Evolutionary conservation across 2,888 invertebrate species (phyloP).

Genomic region (Creontiades dilutus): DNA sequence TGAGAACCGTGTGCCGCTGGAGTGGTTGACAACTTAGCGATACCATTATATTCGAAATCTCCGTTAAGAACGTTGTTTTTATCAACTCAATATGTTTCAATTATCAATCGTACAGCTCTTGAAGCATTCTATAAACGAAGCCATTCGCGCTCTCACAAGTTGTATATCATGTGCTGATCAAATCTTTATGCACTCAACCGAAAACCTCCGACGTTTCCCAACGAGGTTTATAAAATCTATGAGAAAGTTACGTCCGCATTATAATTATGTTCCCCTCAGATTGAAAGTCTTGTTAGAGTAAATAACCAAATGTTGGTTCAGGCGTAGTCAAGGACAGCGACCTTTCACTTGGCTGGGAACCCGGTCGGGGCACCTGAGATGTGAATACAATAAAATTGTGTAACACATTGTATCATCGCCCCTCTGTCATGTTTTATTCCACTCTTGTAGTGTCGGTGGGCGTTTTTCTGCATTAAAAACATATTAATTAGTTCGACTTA

Average conservation of each 20-base stretch:
- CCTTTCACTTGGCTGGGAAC: conserved; percentile 58
- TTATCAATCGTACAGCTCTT: too few relatives aligned
- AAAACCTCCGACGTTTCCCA: too few relatives aligned
- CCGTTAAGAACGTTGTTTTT: too few relatives aligned
- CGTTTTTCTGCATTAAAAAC: background rate
- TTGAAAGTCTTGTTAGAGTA: conserved; percentile 23
- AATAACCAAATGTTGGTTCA: conserved; percentile 2
- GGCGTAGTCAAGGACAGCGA: conserved; percentile 47
- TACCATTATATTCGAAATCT: too few relatives aligned
- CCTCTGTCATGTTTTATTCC: background rate
- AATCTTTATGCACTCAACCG: too few relatives aligned
- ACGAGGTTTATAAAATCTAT: background rate
- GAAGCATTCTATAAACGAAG: too few relatives aligned
- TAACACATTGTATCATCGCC: conserved; percentile 50
- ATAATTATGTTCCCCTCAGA: background rate
- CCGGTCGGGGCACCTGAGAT: conserved; percentile 53
- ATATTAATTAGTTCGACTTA: too few relatives aligned
- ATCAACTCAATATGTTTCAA: too few relatives aligned
- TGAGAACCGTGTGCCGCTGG: too few relatives aligned
- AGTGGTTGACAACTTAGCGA: too few relatives aligned
- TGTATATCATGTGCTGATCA: too few relatives aligned
- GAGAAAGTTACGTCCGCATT: background rate
- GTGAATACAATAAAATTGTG: conserved; percentile 58
- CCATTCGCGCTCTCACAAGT: too few relatives aligned
- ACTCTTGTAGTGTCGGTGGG: background rate